A percentile compares a stretch with the other conserved stretches of the same genome.
phyloP scores from a whole-genome alignment of 2,113 vertebrate species.

The Pituophis catenifer region DNA sequence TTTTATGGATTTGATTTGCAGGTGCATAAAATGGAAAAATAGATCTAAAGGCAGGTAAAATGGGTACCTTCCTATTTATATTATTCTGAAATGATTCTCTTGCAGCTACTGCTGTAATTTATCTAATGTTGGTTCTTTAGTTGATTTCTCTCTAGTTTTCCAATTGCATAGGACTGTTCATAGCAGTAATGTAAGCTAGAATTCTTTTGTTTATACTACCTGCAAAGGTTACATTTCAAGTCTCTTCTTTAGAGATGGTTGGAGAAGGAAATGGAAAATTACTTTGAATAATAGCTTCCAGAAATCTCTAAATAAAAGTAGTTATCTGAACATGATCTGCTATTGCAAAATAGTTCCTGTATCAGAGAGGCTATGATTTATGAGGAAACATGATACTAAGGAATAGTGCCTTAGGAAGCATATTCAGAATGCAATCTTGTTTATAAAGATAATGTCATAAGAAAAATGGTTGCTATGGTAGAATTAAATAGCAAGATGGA shows the following conservation, averaged over 20 bases:
- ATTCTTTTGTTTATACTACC: not conserved
- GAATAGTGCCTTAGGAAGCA: not conserved
- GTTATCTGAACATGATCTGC: not conserved
- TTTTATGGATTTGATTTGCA: not conserved
- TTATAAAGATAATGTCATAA: not conserved
- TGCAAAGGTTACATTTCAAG: not conserved
- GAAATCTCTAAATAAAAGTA: not conserved
- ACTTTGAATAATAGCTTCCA: not conserved
- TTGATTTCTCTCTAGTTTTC: not conserved
- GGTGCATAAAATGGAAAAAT: not conserved
- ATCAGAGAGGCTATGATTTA: not conserved
- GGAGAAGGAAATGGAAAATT: not conserved
- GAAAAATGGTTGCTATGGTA: not conserved
- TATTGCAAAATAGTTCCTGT: not conserved
- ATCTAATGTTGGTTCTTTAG: not conserved
- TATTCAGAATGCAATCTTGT: not conserved
- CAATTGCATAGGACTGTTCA: not conserved
- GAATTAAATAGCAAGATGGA: not conserved
- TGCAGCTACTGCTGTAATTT: not conserved
- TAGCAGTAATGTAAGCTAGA: not conserved
- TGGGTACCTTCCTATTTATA: not conserved
- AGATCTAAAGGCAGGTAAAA: not conserved
- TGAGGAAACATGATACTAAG: not conserved
- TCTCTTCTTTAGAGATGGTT: not conserved
- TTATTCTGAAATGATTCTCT: not conserved